Conservation (phyloP, 2,888 invertebrate genomes). For the Eurytoma adleriae region DNA sequence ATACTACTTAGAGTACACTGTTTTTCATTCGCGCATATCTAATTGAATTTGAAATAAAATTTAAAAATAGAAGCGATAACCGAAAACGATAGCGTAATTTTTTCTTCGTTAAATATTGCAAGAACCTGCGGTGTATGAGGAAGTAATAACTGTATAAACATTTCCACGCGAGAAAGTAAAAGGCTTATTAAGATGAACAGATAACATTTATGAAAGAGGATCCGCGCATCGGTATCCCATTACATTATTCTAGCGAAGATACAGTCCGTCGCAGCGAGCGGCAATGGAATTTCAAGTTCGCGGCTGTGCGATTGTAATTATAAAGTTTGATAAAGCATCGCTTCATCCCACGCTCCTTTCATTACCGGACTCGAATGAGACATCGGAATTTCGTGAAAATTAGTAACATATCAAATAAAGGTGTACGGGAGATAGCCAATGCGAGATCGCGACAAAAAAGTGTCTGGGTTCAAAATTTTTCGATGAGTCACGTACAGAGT, state of each 20-base stretch:
- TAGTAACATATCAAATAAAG: neutral
- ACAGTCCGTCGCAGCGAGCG: neutral
- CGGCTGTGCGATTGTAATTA: too few relatives aligned
- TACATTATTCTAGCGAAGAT: conserved; percentile 16
- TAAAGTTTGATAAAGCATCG: too few relatives aligned
- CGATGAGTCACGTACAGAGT: too few relatives aligned
- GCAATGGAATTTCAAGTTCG: too few relatives aligned
- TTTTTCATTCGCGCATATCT: too few relatives aligned
- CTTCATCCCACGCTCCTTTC: neutral
- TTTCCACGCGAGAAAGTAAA: too few relatives aligned
- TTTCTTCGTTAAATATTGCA: conserved; percentile 13
- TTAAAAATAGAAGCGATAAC: too few relatives aligned
- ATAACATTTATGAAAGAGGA: conserved; percentile 21
- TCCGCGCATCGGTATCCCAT: conserved; percentile 30
- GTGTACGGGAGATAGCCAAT: too few relatives aligned
- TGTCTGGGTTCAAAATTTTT: too few relatives aligned
- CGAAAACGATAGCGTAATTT: conserved; percentile 2
- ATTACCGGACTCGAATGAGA: neutral
- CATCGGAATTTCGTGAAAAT: neutral
- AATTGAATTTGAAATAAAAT: too few relatives aligned
- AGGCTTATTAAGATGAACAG: conserved; percentile 1
- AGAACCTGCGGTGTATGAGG: neutral
- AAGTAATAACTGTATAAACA: neutral
- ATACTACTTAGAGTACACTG: too few relatives aligned
- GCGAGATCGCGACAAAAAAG: too few relatives aligned